phyloP scores from a whole-genome alignment of 2,797 vertebrate species.

The Amniataba percoides region DNA sequence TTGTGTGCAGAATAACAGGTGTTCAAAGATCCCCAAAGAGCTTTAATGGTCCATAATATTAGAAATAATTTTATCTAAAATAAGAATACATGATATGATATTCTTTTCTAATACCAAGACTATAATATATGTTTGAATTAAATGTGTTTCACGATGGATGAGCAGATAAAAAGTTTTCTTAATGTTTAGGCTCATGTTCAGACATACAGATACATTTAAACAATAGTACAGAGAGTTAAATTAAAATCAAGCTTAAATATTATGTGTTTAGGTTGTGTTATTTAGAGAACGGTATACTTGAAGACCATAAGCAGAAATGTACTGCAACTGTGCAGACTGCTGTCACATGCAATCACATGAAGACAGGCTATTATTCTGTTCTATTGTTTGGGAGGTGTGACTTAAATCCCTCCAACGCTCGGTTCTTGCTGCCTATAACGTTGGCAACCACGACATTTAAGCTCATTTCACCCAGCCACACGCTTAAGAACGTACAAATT shows the following conservation, averaged over 20 bases:
- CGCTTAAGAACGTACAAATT: neutral
- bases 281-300: neutral
- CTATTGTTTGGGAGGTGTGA: constrained; percentile 21
- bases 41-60: neutral
- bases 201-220: neutral
- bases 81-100: neutral
- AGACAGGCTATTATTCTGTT: neutral
- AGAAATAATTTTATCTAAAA: neutral
- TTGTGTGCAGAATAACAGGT: constrained; percentile 37
- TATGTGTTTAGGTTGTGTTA: neutral
- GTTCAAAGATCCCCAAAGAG: constrained; percentile 16
- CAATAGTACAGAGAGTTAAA: neutral
- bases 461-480: constrained; percentile 7
- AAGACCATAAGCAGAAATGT: neutral
- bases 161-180: neutral
- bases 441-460: constrained; percentile 13
- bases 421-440: constrained; percentile 6
- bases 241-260: neutral
- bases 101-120: neutral
- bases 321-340: neutral
- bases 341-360: neutral
- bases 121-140: neutral
- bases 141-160: neutral
- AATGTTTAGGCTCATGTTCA: neutral
- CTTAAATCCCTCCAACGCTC: constrained; percentile 25